Base-by-base conservation (phyloP, 2,888 invertebrate species). In the Leucophenga montana region DNA sequence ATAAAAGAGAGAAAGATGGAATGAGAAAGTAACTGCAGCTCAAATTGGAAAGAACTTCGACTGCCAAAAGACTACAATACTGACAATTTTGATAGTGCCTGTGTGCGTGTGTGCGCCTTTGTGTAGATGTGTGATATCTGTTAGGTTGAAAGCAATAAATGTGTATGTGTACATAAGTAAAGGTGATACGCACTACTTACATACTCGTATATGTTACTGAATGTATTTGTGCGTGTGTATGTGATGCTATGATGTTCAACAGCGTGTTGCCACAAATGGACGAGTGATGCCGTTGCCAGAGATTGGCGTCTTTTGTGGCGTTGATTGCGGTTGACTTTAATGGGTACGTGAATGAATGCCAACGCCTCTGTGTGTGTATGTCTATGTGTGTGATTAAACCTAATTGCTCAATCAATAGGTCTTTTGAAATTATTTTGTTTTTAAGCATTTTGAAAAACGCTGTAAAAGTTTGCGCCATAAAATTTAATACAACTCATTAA, bases 241-340 rank as follows among this genome's bases (percentile, higher is more conserved):
- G 50, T 16, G 16, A 48, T 50, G 50, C 13, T n/a, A 16, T 44
- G 44, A 18, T 44, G 16, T 39, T 44, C 16, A 61, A 44, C 61
- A 44, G 39, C 20, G 48, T 64, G 8, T 64, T 64, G 39, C 62
- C 62, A 46, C 62, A 46, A 64, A 48, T 48, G 20, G 22, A n/a
- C 14, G 46, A 27, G 48, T 9, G 50, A 46, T 64, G 48, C 48
- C 48, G 46, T 48, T 22, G 48, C 62, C 62, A 48, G 62, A 64
- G 20, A 61, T 48, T 64, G 48, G 48, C 27, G 27, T 46, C 62
- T 64, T 64, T 48, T 64, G 62, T 64, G 62, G 62, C 48, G 33
- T 20, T 64, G 62, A 64, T 64, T 64, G 62, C 48, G 62, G 62
- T 64, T 27, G n/a, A 14, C 16, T 62, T 22, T 46, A 46, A 62